Base-by-base conservation (phyloP, 2,888 invertebrate genomes). In the Athrips mouffetella region DNA sequence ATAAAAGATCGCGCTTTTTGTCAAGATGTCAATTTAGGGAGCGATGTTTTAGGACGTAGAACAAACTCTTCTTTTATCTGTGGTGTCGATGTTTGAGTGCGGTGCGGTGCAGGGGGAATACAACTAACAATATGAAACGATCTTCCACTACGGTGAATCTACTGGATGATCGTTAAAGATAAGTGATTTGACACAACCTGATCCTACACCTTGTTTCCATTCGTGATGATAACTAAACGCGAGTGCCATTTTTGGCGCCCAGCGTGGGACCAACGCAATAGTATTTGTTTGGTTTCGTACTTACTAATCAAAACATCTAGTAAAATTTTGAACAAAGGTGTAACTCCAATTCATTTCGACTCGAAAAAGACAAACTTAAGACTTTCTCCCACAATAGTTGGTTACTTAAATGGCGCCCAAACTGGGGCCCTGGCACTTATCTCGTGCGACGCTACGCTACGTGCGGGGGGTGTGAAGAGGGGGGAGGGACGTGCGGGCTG, bases 181-280 rank as follows among this genome's bases (percentile, higher is more conserved):
- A 48, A 25, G 48, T 35, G 48, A 55, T 58, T 59, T 61, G 67
- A 64, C 67, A 67, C 67, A 65, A 65, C 67, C 65, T 59, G 63
- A 37, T 37, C 37, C 37, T 37, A 37, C 37, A 21, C 37, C 21
- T 18, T 37, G 21, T 10, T 58, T 51, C 53, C 65, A 54, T 63
- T 53, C 60, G 39, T 20, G 35, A 21, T 23, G 21, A 21, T 30
- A 18, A n/a, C 29, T 13, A 30, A 21, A 25, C 3, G 16, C 5
- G 11, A 21, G 33, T 8, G 35, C 16, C 16, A 11, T 21, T 18
- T 18, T 40, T 35, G 47, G 44, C 11, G 53, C 45, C 53, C 41
- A 47, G 39, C 7, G 20, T 35, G 29, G 33, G 33, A 16, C 33
- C 2, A 16, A 2, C n/a, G 2, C n/a, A 27, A 13, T 21, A 18